Base-by-base conservation (phyloP, 2,888 invertebrate genomes). In the Subacronicta megacephala region DNA sequence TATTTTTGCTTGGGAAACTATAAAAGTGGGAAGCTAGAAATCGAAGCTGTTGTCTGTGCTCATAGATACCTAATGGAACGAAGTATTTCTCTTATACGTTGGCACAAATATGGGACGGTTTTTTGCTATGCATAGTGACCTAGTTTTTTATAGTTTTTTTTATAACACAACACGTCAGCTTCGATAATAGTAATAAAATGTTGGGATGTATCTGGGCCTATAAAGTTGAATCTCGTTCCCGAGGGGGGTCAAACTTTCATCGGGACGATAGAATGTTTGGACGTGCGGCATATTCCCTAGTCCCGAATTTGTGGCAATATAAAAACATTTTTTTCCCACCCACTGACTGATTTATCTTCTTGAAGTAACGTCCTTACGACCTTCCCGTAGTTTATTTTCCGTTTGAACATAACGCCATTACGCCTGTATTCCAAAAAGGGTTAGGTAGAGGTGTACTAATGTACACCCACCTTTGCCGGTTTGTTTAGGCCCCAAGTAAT, bases 141-240 rank as follows among this genome's bases (percentile, higher is more conserved):
- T 44, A 69, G 50, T 62, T 70, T 7, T 13, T 12, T 9, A 5
- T 58, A 54, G 38, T 59, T 54, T 66, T 63, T n/a, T 51, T 63
- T 61, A 70, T 61, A 67, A 67, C 59, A 58, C 29, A 62, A 44
- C 52, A 47, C 43, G 50, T 71, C 67, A 72, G 75, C 75, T 63
- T 47, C 35, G 67, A 67, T 72, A 61, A 73, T 67, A 63, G 42
- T 67, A 57, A 71, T 75, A 73, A 72, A 72, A 75, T 64, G 35
- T 68, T 59, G 64, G 59, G 54, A 43, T 52, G 23, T 75, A 52
- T 43, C 47, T 60, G 46, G 38, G 40, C 50, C 47, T 49, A 54
- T 71, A 54, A 52, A 71, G 72, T 52, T 20, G 43, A 51, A 62
- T 40, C 37, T 59, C 35, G 47, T 51, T 56, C 40, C 37, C 51